Percentiles rank a stretch among this genome's conserved stretches.
Evolutionary conservation across 2,113 vertebrate genomes (phyloP).

Genomic region (Brachyhypopomus gauderio): DNA sequence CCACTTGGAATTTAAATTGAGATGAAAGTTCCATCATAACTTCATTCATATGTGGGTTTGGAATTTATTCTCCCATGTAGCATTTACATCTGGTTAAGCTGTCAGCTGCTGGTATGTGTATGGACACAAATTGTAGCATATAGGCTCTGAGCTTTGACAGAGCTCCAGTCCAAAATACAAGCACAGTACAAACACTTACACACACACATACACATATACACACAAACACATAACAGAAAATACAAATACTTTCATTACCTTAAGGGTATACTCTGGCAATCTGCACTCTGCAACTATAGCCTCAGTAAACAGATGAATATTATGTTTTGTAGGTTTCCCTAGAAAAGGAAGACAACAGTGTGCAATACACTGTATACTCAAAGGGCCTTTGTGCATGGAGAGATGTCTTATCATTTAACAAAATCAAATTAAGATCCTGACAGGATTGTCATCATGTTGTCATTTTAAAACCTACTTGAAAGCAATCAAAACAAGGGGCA

Average conservation of each 20-base stretch:
- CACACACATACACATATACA: no score
- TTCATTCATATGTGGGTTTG: not conserved
- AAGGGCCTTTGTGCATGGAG: slow-evolving; percentile 15
- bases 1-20: slow-evolving; percentile 30
- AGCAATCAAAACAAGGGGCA: not conserved
- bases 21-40: slow-evolving; percentile 1
- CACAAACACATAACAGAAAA: no score
- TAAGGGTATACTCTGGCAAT: no score
- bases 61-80: not conserved
- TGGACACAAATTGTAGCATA: not conserved
- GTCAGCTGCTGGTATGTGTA: not conserved
- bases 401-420: slow-evolving; percentile 27
- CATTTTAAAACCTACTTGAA: slow-evolving; percentile 31
- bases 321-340: no score
- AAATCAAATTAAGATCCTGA: slow-evolving; percentile 36
- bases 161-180: no score
- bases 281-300: no score
- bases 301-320: no score
- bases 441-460: slow-evolving; percentile 19
- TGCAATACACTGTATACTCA: slow-evolving; percentile 1
- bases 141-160: not conserved
- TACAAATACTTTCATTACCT: no score
- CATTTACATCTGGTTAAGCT: not conserved
- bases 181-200: no score
- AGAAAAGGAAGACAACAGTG: not conserved